Conservation (phyloP, 2,797 vertebrate genomes). For the Apodemus agrarius region DNA sequence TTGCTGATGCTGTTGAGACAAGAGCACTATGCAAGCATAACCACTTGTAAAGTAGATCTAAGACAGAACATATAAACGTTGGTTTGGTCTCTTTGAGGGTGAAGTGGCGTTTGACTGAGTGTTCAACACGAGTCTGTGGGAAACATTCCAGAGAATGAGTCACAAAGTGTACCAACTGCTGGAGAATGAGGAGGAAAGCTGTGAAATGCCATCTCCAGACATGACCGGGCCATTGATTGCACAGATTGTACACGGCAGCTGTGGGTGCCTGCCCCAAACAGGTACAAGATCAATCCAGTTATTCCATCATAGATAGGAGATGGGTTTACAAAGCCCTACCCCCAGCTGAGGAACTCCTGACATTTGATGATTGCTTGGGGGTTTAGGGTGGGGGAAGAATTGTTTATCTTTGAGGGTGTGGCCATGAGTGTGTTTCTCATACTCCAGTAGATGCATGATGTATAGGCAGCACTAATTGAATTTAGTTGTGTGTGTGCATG, state of each 20-base stretch:
- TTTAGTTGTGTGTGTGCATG: not conserved
- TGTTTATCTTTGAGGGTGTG: not conserved
- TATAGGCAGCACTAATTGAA: not conserved
- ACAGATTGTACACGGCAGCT: too few relatives aligned
- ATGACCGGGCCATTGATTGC: not conserved
- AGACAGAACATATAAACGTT: constrained; percentile 21
- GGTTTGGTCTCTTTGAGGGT: not conserved
- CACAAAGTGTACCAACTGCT: not conserved
- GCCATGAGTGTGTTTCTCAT: not conserved
- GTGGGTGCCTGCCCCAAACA: not conserved
- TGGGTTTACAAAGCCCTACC: not conserved
- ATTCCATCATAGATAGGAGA: not conserved
- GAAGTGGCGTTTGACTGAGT: not conserved
- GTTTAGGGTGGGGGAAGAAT: too few relatives aligned
- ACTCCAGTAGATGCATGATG: not conserved
- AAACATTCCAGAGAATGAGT: not conserved
- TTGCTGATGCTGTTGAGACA: not conserved
- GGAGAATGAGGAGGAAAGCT: not conserved
- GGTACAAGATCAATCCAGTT: not conserved
- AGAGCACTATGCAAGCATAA: not conserved
- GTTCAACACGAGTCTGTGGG: not conserved
- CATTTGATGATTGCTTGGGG: not conserved
- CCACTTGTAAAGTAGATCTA: not conserved
- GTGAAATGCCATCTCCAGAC: not conserved
- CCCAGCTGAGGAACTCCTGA: not conserved